Base-by-base conservation (phyloP, 23 tunicate genomes). In the Clavelina lepadiformis region DNA sequence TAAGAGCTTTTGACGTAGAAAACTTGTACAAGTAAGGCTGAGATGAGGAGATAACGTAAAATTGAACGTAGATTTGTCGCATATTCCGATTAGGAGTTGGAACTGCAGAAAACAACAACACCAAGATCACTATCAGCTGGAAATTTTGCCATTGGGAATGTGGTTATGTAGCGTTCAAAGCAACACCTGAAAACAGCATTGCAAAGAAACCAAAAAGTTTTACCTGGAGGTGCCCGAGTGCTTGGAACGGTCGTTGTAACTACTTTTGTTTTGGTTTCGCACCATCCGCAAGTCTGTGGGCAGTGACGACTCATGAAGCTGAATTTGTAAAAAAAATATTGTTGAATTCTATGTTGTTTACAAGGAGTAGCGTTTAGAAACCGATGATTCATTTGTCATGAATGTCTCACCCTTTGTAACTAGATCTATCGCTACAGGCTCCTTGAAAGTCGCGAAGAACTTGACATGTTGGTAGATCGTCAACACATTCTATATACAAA, bases 261-360 rank as follows among this genome's bases (percentile, higher is more conserved):
- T n/a, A n/a, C n/a, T n/a, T n/a, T 31, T 8, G 71, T 19, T 22
- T 8, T 19, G 20, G 23, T 31, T 26, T 33, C 44, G 57, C 91
- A 83, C 69, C 59, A 73, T 11, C 73, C 73, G 60, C 91, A 83
- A 28, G 82, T 68, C 23, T 35, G 25, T 3, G 91, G 91, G 44
- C 91, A 83, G 26, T 83, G 76, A 25, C 73, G 67, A 29, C 91
- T 75, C 91, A 83, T 83, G 51, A 83, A 75, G 46, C 69, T 75
- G 37, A 34, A 63, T 53, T 13, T 6, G 7, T 41, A 11, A 15
- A 11, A 11, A 11, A 41, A 41, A 15, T 15, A 41, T 41, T 11
- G 15, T 11, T 41, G 49, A 11, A 41, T 41, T 11, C 49, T 41
- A 11, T 11, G 15, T 11, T 41, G 49, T 11, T 41, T 15, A 11